phyloP scores from a whole-genome alignment of 2,113 vertebrate genomes.

The Megaleporinus macrocephalus region DNA sequence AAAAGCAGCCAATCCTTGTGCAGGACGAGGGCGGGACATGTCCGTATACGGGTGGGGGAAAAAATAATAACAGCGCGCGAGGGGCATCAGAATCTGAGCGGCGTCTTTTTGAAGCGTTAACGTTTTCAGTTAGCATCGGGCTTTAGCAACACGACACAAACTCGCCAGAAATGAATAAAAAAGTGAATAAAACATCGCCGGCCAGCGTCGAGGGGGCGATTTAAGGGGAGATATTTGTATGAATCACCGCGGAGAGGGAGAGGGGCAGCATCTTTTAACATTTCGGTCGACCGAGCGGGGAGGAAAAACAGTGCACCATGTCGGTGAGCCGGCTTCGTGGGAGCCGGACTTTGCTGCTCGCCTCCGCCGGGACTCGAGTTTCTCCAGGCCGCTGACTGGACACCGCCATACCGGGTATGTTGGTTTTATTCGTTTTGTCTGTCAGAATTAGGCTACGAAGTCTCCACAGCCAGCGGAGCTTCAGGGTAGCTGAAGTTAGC shows the following conservation, averaged over 20 bases:
- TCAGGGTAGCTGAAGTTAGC: too few relatives aligned
- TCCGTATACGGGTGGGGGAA: not conserved
- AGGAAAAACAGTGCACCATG: slow-evolving; percentile 57
- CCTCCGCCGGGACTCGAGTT: slow-evolving; percentile 68
- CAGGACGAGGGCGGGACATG: not conserved
- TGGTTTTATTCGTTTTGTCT: slow-evolving; percentile 11
- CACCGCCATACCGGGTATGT: slow-evolving; percentile 67
- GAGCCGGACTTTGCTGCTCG: slow-evolving; percentile 64
- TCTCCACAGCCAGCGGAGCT: too few relatives aligned
- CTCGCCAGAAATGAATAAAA: too few relatives aligned
- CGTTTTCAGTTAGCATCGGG: not conserved
- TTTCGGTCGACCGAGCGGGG: too few relatives aligned
- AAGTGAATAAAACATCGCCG: too few relatives aligned
- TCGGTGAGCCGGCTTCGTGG: slow-evolving; percentile 72
- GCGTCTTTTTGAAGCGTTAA: not conserved
- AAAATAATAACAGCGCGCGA: not conserved
- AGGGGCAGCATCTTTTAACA: not conserved
- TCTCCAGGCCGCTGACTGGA: slow-evolving; percentile 73
- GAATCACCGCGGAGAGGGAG: not conserved
- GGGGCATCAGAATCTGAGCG: too few relatives aligned
- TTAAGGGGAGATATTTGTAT: too few relatives aligned
- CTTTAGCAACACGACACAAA: not conserved
- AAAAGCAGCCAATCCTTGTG: not conserved
- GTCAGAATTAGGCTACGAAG: too few relatives aligned
- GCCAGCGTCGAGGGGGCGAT: too few relatives aligned